Evolutionary conservation across 2,113 vertebrate genomes (phyloP), one percentile per base, ranked within the genome.

Genomic region (Pogonocichla stellata): DNA sequence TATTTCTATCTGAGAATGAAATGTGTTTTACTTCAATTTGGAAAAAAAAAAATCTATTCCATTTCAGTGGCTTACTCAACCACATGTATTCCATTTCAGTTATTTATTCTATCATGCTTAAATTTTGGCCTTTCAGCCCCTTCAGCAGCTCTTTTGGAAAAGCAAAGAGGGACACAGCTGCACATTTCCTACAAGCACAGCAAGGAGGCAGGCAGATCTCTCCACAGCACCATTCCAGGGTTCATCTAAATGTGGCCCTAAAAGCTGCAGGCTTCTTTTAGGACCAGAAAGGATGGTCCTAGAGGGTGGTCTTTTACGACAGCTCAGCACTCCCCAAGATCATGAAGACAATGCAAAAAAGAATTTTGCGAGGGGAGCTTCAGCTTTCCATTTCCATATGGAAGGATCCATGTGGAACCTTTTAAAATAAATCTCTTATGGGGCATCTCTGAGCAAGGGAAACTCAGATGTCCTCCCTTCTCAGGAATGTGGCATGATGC

Each of bases 271-370:
- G 7, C 33, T 92, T 53, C 53, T 58, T 65, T 45, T 14, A 62
- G 42, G 33, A 70, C 10, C 5, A 4, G 31, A 70, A 65, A 66
- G 33, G 47, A 78, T 0, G 0, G 50, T 51, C 50, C 50, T 51
- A 51, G 26, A 50, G 24, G 48, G 14, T 13, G 7, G 14, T 47
- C 29, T 77, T n/a, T 50, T 47, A 1, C 2, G 45, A 81, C 5
- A 88, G 14, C 45, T 60, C 40, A 53, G n/a, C 29, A 4, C 8
- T 58, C 14, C 26, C 69, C 48, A 65, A 17, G 38, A 82, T 14
- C 60, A 51, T 2, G 8, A 65, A 48, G 29, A 62, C 20, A 62
- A 75, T 2, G 6, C 36, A 61, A 64, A 72, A 26, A 42, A 51
- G 9, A 65, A 58, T 69, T 90, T 24, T 69, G 22, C 47, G 42